phyloP scores from a whole-genome alignment of 2,888 invertebrate genomes.

The Bruchidius siliquastri region DNA sequence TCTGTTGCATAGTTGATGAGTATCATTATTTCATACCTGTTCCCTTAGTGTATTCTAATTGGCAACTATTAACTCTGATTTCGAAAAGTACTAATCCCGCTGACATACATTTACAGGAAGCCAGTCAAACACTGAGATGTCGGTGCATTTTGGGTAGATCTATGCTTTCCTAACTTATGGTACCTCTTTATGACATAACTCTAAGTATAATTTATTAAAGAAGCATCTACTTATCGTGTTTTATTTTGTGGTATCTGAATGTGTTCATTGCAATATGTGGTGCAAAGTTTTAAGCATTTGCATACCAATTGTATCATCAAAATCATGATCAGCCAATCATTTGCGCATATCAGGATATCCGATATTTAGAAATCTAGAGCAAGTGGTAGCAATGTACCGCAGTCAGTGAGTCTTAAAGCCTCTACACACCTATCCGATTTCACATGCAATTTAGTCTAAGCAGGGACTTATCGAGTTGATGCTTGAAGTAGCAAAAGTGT shows the following conservation, averaged over 20 bases:
- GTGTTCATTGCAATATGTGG: neutral
- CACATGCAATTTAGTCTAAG: no score
- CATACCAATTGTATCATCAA: no score
- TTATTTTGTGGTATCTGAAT: constrained; percentile 8
- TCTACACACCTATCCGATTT: no score
- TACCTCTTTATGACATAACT: neutral
- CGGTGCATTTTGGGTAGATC: neutral
- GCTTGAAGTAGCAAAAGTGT: no score
- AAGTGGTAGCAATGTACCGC: no score
- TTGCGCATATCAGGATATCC: no score
- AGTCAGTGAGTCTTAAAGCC: no score
- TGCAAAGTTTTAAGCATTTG: no score
- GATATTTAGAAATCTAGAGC: no score
- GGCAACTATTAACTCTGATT: neutral
- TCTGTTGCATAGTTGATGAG: no score
- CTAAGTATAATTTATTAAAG: neutral
- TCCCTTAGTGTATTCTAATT: neutral
- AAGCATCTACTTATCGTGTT: constrained; percentile 21
- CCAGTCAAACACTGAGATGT: neutral
- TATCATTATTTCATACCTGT: neutral
- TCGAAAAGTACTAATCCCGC: neutral
- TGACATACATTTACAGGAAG: neutral
- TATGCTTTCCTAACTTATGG: neutral
- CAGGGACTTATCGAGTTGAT: no score
- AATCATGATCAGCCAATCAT: no score